A percentile compares a stretch with the other conserved stretches of the same genome.
Conservation (phyloP, 2,888 invertebrate genomes). For the Dasypogon diadema region DNA sequence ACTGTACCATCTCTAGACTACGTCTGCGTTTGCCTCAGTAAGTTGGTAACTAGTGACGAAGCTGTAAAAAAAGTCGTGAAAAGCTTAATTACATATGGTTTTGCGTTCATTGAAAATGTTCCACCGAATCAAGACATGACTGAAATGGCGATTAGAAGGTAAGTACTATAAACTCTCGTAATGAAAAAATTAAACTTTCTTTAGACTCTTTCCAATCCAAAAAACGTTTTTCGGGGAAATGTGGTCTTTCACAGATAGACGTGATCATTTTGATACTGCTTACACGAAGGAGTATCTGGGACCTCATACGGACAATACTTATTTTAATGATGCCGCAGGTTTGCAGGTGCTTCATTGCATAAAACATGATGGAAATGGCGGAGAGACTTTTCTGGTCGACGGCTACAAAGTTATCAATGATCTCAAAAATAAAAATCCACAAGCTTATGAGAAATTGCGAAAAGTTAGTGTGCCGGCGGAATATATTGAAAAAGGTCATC, state of each 20-base stretch:
- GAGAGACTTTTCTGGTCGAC: conserved; percentile 80
- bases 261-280: conserved; percentile 77
- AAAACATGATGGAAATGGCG: conserved; percentile 73
- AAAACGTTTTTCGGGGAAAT: conserved; percentile 81
- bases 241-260: conserved; percentile 75
- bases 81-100: conserved; percentile 64
- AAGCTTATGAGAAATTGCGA: conserved; percentile 73
- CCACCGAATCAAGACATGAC: conserved; percentile 65
- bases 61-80: conserved; percentile 70
- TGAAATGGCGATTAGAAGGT: conserved; percentile 69
- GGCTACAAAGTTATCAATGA: conserved; percentile 77
- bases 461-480: conserved; percentile 74
- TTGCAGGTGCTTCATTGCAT: conserved; percentile 75
- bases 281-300: conserved; percentile 77
- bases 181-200: conserved; percentile 60
- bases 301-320: conserved; percentile 83
- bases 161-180: neutral
- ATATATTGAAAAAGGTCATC: conserved; percentile 75
- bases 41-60: conserved; percentile 69
- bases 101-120: conserved; percentile 66
- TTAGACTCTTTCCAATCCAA: conserved; percentile 74
- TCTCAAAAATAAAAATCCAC: conserved; percentile 70
- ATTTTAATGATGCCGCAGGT: conserved; percentile 81
- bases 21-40: conserved; percentile 67
- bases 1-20: conserved; percentile 67